phyloP scores from a whole-genome alignment of 2,888 invertebrate species.

The Ellobium chinense region DNA sequence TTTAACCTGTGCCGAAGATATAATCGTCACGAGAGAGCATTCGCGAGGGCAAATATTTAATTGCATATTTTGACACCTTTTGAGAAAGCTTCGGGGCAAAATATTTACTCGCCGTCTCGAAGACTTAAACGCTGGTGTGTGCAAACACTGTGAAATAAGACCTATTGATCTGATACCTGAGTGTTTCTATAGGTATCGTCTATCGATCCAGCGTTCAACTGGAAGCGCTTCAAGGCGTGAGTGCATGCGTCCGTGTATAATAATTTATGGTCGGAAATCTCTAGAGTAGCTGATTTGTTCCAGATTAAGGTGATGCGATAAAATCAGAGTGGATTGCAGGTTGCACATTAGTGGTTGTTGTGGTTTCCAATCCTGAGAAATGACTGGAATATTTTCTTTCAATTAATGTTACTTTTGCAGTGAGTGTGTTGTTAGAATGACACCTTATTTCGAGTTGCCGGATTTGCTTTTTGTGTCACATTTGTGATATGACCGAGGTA shows the following conservation, averaged over 20 bases:
- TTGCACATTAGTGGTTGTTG: too few relatives aligned
- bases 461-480: too few relatives aligned
- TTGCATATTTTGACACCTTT: background rate
- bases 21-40: background rate
- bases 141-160: conserved; percentile 2
- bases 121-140: background rate
- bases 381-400: too few relatives aligned
- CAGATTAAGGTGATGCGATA: too few relatives aligned
- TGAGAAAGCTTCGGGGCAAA: background rate
- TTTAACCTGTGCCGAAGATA: background rate
- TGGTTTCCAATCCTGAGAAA: too few relatives aligned
- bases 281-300: too few relatives aligned
- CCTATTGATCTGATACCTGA: background rate
- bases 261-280: too few relatives aligned
- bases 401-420: too few relatives aligned
- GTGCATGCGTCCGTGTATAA: background rate
- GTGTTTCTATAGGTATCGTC: background rate
- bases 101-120: background rate
- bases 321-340: too few relatives aligned
- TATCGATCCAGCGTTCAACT: background rate
- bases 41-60: background rate
- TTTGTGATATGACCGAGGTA: too few relatives aligned
- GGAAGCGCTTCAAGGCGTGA: background rate
- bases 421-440: too few relatives aligned
- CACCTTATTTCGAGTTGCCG: too few relatives aligned